These are phyloP conservation scores for Battus philenor DNA, from an alignment of 1,140 invertebrate species.

Conservation along the genomic window DNA sequence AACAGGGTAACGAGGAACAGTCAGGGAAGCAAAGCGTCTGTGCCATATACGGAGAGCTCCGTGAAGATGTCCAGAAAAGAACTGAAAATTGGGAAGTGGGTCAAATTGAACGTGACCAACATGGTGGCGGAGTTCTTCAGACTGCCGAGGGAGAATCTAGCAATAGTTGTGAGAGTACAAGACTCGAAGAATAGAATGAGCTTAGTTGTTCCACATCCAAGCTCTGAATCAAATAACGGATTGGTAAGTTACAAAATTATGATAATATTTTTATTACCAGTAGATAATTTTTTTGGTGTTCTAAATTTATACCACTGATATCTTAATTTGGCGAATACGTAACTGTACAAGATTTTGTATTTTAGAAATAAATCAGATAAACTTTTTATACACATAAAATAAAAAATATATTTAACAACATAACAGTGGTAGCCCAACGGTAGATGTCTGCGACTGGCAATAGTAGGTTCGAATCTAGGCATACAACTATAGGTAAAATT, in stretches of 20 bases:
- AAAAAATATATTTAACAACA: no score
- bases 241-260: conserved; percentile 57
- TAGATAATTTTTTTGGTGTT: no score
- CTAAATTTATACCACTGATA: no score
- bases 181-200: conserved; percentile 68
- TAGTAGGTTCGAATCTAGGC: no score
- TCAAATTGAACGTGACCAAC: conserved; percentile 85
- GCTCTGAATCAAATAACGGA: conserved; percentile 72
- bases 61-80: conserved; percentile 55
- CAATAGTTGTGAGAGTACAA: conserved; percentile 83
- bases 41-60: conserved; percentile 51
- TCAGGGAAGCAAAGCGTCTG: conserved; percentile 55
- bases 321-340: no score
- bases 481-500: no score
- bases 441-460: no score
- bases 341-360: no score
- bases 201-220: conserved; percentile 66
- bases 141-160: conserved; percentile 82
- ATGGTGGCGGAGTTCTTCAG: conserved; percentile 86
- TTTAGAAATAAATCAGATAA: no score
- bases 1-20: conserved; percentile 61
- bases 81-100: conserved; percentile 79
- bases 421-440: no score
- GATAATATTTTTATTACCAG: no score
- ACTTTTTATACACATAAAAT: no score